Conservation (phyloP, 2,113 vertebrate genomes). For the Fregetta grallaria region DNA sequence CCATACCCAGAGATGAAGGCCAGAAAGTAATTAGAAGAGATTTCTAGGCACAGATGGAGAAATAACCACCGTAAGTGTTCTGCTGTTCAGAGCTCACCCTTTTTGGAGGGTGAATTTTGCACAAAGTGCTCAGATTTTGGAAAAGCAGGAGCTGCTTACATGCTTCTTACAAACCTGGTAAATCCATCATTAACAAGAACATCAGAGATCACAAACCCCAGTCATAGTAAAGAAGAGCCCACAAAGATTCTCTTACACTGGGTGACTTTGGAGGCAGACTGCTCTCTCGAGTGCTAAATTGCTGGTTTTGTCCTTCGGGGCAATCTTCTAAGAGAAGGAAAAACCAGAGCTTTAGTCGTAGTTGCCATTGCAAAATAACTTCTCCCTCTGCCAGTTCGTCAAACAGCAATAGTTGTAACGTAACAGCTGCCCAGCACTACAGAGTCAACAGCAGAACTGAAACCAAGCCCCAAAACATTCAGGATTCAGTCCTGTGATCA, state of each 20-base stretch:
- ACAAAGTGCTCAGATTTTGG: not conserved
- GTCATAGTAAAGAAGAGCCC: not conserved
- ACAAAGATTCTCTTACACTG: constrained; percentile 49
- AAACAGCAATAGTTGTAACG: not conserved
- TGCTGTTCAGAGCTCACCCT: not conserved
- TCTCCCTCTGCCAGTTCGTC: not conserved
- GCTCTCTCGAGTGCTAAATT: not conserved
- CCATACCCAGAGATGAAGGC: not conserved
- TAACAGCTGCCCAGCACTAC: not conserved
- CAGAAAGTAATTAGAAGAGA: not conserved
- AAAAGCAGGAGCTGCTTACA: not conserved
- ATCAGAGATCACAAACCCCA: not conserved
- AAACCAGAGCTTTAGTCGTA: not conserved
- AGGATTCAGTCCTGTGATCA: not conserved
- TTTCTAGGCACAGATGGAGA: not conserved
- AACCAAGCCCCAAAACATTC: not conserved
- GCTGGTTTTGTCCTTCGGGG: not conserved
- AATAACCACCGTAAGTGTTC: not conserved
- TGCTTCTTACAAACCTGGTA: not conserved
- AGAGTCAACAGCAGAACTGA: not conserved
- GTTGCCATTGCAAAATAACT: not conserved
- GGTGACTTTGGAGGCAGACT: not conserved
- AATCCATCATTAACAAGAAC: not conserved
- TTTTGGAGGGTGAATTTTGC: not conserved
- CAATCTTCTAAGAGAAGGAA: not conserved